Evolutionary conservation across 2,888 invertebrate species (phyloP).

Genomic region (Himalopsyche tibetana): DNA sequence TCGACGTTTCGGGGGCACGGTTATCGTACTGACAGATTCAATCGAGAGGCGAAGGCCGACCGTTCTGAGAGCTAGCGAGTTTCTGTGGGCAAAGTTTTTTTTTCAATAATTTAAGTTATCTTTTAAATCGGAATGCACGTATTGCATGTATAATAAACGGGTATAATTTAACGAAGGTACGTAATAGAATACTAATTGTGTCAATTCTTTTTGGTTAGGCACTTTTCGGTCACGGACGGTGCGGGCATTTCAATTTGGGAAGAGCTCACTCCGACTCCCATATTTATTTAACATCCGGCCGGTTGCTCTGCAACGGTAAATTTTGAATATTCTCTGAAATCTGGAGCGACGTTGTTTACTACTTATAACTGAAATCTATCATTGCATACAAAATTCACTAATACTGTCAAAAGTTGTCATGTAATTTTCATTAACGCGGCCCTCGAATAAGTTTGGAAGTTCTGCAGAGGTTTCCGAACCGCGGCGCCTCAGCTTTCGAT

Average conservation of each 20-base stretch:
- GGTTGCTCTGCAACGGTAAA: no score
- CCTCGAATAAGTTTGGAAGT: no score
- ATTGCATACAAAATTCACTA: neutral
- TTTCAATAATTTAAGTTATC: slow-evolving; percentile 60
- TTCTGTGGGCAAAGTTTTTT: slow-evolving; percentile 57
- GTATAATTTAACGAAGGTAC: slow-evolving; percentile 64
- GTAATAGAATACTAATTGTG: slow-evolving; percentile 55
- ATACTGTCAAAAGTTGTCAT: no score
- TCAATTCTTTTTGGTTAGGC: slow-evolving; percentile 60
- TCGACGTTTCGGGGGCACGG: slow-evolving; percentile 59
- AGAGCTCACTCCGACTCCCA: neutral
- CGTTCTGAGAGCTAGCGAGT: slow-evolving; percentile 57
- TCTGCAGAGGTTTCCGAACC: neutral
- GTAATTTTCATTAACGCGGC: no score
- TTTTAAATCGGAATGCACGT: slow-evolving; percentile 60
- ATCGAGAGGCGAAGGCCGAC: slow-evolving; percentile 45
- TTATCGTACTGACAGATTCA: slow-evolving; percentile 60
- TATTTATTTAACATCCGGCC: no score
- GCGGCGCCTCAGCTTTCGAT: slow-evolving; percentile 21
- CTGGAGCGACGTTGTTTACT: neutral
- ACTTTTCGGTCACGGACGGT: slow-evolving; percentile 58
- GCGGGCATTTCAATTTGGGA: slow-evolving; percentile 46
- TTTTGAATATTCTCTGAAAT: no score
- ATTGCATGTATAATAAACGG: slow-evolving; percentile 64
- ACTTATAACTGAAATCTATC: neutral